Evolutionary conservation across 2,797 vertebrate species (phyloP), one percentile per base, ranked within the genome.

Genomic region (Percopsis omiscomaycus): DNA sequence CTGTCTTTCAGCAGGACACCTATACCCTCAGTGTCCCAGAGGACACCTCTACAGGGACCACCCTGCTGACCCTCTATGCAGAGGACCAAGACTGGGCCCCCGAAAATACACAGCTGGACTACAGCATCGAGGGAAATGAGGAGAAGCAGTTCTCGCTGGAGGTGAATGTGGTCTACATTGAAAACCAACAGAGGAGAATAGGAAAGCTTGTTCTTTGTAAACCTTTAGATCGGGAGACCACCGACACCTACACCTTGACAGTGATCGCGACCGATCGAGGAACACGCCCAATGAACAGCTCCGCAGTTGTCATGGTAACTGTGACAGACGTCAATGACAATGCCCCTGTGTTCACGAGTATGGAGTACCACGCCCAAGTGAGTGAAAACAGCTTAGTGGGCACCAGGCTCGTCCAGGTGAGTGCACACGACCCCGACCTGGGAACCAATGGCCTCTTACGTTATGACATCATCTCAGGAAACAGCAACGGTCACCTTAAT

Each of bases 241-340:
- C 79, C 0, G 37, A 92, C 46, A 89, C 60, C 59, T 93, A 96
- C 47, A 56, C 58, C 1, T 85, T 98, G 55, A 87, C 93, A 11
- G 85, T 99, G 49, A 89, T 89, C 3, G 96, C 94, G 5, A 93
- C 91, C 16, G 94, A 97, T 71, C 82, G 2, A 9, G 95, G 95
- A 73, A 83, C 2, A 0, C 93, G 95, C 29, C 84, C 94, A 0
- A 67, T 95, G 57, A 96, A 92, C 76, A 92, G 94, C 70, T 94
- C 93, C 27, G 82, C 91, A 0, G 68, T 87, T 0, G 67, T 98
- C 0, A 82, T 82, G 4, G 86, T 98, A 74, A 92, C 84, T 5
- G 92, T 98, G 49, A 85, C 94, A 3, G 97, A 99, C 84, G 88
- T 88, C 78, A 96, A 98, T 64, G 96, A 98, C 79, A 96, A 95